Evolutionary conservation across 2,888 invertebrate species (phyloP), one percentile per base, ranked within the genome.

Genomic region (Himalopsyche japonica): DNA sequence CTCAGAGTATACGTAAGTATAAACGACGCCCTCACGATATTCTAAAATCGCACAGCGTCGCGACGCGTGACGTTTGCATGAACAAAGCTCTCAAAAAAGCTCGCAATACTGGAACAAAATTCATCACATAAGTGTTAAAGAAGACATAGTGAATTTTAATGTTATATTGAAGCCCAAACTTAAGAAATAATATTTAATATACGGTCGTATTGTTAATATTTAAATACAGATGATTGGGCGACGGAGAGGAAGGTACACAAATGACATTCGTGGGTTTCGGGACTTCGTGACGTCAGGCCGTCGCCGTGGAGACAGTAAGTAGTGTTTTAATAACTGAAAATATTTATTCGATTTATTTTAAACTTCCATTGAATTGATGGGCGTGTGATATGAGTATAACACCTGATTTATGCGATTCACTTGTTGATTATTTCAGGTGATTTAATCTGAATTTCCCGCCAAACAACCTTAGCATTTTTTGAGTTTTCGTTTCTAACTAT

Each of bases 161-260:
- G 37, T 78, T 76, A 48, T 27, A 78, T 82, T 82, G 27, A 47
- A 77, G 20, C 3, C 47, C 27, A 43, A 49, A 1, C 32, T 80
- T 12, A 27, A 3, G 12, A 3, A 48, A 80, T 80, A n/a, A 24
- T 20, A 48, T 15, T 77, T 24, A 10, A 77, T 24, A 37, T 77
- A 18, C 20, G 4, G 27, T 6, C 10, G n/a, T 24, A 32, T 80
- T 80, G 80, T 80, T 32, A 49, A 30, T 47, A 57, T 76, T 80
- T 37, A 49, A 27, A 70, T 70, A 47, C 79, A 82, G 87, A 92
- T 92, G 92, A 92, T 92, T 90, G 92, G 91, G 88, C 89, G 92
- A 89, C 91, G 92, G 88, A 91, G 92, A 89, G 92, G 92, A 87
- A 91, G 92, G 57, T 92, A 92, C 89, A 92, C 92, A 86, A 92